Evolutionary conservation across 2,888 invertebrate genomes (phyloP), one percentile per base, ranked within the genome.

Genomic region (Camptogramma bilineatum): DNA sequence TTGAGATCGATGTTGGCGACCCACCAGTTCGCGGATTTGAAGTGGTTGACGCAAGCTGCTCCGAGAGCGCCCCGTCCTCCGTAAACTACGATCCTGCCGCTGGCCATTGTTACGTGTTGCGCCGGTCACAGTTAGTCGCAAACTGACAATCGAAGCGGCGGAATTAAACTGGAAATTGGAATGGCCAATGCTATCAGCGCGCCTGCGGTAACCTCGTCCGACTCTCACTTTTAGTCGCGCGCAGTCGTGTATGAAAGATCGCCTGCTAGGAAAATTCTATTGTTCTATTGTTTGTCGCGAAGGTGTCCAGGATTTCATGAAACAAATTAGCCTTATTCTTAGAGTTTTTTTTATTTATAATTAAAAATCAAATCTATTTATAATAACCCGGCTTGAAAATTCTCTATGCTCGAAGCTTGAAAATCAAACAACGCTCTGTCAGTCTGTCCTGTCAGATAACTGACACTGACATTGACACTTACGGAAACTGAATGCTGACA

Each of bases 51-150:
- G 83, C 97, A 96, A 48, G 96, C 96, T 2, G 97, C 96, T 52
- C 99, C 99, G 58, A 99, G 94, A 52, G 99, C 99, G 67, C 99
- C 99, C 86, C 96, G 96, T 46, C 99, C 99, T 64, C 99, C 99
- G 86, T 99, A 99, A 74, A 99, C 95, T 66, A 99, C 91, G 69
- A 99, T 96, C 81, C 95, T 95, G 80, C 96, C 96, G 62, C 93
- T 90, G 70, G 94, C 93, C 93, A 95, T 94, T 71, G 51, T 78
- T 5, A 83, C 91, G 90, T 87, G 74, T 80, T 67, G 56, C 60
- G 74, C 52, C 73, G 69, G 70, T 72, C 71, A 72, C 76, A 72
- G 73, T 75, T 61, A 64, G 67, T 58, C 75, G 72, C 67, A 67
- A 78, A 90, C 88, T 88, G 73, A 74, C 59, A 59, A n/a, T n/a